Conservation (phyloP, 30 jellyfish, hydroid and myxozoan genomes). For the Euphysa ruthae region DNA sequence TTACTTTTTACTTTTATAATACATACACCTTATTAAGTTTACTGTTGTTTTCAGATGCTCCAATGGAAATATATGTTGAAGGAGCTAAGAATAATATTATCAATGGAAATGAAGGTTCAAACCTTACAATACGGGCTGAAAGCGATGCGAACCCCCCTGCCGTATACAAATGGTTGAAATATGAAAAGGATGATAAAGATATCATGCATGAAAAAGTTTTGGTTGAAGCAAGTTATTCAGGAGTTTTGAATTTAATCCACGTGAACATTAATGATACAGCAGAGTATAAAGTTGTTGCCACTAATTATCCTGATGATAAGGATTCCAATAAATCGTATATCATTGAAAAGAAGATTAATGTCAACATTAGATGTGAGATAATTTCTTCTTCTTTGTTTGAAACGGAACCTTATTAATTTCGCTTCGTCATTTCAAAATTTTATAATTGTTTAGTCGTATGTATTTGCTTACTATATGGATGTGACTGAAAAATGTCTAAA, state of each 20-base stretch:
- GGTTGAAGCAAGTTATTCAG: conserved; percentile 12
- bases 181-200: neutral
- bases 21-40: no score
- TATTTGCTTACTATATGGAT: no score
- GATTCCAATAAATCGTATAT: conserved; percentile 1
- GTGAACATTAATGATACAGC: conserved; percentile 43
- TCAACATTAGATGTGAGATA: conserved; percentile 22
- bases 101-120: conserved; percentile 46
- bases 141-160: conserved; percentile 77
- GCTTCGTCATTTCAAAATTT: no score
- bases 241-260: conserved; percentile 31
- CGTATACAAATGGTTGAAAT: conserved; percentile 36
- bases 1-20: no score
- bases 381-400: no score
- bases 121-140: conserved; percentile 47
- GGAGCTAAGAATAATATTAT: conserved; percentile 55
- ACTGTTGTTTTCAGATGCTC: conserved; percentile 43
- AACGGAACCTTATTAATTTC: no score
- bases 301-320: conserved; percentile 40
- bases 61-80: conserved; percentile 35
- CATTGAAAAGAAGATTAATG: neutral
- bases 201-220: neutral
- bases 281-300: conserved; percentile 53
- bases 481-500: no score
- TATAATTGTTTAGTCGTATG: no score